Base-by-base conservation (phyloP, 2,888 invertebrate species). In the Apotomis turbidana region DNA sequence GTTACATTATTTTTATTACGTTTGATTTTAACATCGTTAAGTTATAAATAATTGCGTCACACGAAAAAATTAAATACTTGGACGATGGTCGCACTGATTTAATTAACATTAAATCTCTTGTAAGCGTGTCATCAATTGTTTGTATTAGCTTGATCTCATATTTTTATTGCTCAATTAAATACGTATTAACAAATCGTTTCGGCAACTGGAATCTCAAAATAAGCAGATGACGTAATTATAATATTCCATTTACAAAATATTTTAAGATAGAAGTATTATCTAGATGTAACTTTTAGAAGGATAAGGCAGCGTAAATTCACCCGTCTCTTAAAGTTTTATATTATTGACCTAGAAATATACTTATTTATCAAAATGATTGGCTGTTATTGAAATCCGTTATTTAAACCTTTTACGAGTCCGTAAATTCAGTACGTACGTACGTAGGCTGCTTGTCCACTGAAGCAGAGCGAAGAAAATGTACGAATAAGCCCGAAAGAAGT, bases 311-410 rank as follows among this genome's bases (percentile, higher is more conserved):
- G 87, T 93, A 90, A 91, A 92, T 90, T 92, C 93, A 91, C 93
- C 93, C 92, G 93, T 93, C 92, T 93, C 87, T 92, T 91, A 87
- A 93, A 92, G 87, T 93, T 93, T 93, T 93, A 93, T 93, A 93
- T 92, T 89, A 93, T 90, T 90, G 91, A 93, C 88, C 88, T 93
- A 93, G 93, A 92, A 90, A 91, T 93, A 93, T 93, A 93, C 91
- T 93, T 93, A 93, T 93, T 93, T 93, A 93, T 93, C 91, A 91
- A 80, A 79, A 54, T 84, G 85, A 87, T 89, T 90, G 88, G 87
- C 88, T 90, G 88, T 90, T 85, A 57, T 57, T 66, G 41, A 41
- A 41, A 41, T n/a, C n/a, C 41, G 41, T 41, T 15, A 15, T 15
- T 15, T 15, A 15, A 15, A 15, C 15, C 15, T 15, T 15, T 15